A percentile compares a stretch with the other conserved stretches of the same genome.
phyloP scores from a whole-genome alignment of 1,140 invertebrate species.

The Trachelipus rathkii region DNA sequence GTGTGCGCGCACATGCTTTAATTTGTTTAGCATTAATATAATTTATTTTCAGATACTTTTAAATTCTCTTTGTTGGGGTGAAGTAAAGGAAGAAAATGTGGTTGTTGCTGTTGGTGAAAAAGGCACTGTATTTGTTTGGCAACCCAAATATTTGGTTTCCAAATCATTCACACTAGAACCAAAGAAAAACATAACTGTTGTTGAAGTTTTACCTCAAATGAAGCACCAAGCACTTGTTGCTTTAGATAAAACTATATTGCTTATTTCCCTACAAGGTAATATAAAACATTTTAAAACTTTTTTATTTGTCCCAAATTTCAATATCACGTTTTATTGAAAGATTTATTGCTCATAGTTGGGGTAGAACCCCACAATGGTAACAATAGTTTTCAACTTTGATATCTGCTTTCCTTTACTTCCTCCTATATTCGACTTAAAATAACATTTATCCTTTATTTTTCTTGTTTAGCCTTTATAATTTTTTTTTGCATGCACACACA shows the following conservation, averaged over 20 bases:
- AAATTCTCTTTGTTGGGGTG: slow-evolving; percentile 30
- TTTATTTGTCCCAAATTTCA: neutral
- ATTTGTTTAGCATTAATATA: too few relatives aligned
- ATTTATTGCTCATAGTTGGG: too few relatives aligned
- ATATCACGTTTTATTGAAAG: too few relatives aligned
- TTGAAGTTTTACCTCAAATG: slow-evolving; percentile 26
- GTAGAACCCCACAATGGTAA: too few relatives aligned
- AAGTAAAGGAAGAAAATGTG: slow-evolving; percentile 27
- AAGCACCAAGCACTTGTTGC: slow-evolving; percentile 28
- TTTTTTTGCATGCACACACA: too few relatives aligned
- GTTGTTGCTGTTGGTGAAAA: slow-evolving; percentile 29
- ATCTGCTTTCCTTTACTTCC: too few relatives aligned
- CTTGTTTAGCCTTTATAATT: too few relatives aligned
- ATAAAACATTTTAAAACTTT: neutral
- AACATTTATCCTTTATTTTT: too few relatives aligned
- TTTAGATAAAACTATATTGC: slow-evolving; percentile 20
- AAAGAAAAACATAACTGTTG: neutral
- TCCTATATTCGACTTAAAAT: too few relatives aligned
- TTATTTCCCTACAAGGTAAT: slow-evolving; percentile 31
- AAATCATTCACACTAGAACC: slow-evolving; percentile 12
- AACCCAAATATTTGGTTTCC: slow-evolving; percentile 22
- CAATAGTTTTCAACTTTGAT: too few relatives aligned
- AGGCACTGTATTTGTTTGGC: slow-evolving; percentile 30
- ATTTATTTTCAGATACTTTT: slow-evolving; percentile 16
- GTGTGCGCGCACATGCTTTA: too few relatives aligned